Conservation (phyloP, 2,797 vertebrate species). For the Syndactyla subalaris region DNA sequence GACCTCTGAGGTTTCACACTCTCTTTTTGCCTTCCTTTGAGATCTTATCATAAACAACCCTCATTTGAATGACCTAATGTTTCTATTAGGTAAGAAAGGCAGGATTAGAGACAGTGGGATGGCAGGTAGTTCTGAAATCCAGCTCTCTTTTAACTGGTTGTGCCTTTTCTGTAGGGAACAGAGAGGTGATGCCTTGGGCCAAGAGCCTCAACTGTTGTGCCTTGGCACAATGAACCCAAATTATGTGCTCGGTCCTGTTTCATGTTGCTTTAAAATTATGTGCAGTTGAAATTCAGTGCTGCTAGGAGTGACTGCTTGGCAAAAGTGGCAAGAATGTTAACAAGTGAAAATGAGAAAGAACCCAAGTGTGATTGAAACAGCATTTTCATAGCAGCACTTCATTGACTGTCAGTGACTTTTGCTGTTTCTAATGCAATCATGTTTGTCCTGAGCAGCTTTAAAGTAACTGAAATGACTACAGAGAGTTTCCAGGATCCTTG, state of each 20-base stretch:
- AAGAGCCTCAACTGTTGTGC: neutral
- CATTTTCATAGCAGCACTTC: conserved; percentile 25
- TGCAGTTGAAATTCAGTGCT: neutral
- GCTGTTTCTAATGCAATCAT: neutral
- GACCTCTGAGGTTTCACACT: neutral
- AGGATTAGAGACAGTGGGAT: neutral
- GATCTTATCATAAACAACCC: neutral
- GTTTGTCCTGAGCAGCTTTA: neutral
- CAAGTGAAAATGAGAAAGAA: conserved; percentile 25
- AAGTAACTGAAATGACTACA: neutral
- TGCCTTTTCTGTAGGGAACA: neutral
- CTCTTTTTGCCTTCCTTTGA: neutral
- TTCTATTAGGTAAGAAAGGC: neutral
- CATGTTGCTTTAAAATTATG: neutral
- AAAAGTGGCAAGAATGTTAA: conserved; percentile 13
- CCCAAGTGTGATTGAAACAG: conserved; percentile 18
- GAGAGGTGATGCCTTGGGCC: neutral
- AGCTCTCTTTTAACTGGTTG: neutral
- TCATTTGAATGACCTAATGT: neutral
- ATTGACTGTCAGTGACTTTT: neutral
- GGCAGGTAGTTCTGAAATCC: neutral
- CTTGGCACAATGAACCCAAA: neutral
- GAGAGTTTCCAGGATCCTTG: neutral
- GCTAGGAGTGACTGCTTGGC: neutral
- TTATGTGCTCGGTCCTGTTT: neutral